phyloP scores from a whole-genome alignment of 2,888 invertebrate genomes.

The Dinocampus coccinellae region DNA sequence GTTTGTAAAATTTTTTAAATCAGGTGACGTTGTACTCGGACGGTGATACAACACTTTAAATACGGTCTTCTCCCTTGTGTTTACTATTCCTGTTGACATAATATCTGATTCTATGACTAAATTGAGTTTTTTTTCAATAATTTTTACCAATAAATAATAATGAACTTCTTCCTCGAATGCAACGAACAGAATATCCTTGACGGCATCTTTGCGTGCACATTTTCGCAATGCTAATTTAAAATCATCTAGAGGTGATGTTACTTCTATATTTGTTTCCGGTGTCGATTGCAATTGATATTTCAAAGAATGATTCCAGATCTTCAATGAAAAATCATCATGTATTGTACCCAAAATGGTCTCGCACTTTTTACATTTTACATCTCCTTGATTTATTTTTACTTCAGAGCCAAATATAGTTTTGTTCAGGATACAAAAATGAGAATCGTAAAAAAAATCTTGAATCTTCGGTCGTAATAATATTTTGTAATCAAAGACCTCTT shows the following conservation, averaged over 20 bases:
- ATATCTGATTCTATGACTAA: slow-evolving; percentile 53
- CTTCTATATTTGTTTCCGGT: not conserved
- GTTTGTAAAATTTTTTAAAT: not conserved
- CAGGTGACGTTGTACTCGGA: slow-evolving; percentile 18
- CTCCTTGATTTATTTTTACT: slow-evolving; percentile 49
- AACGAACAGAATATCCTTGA: slow-evolving; percentile 49
- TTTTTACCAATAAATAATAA: slow-evolving; percentile 49
- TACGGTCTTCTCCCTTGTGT: slow-evolving; percentile 49
- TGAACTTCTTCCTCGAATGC: slow-evolving; percentile 5
- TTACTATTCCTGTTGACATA: slow-evolving; percentile 33
- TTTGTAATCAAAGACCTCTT: slow-evolving; percentile 44
- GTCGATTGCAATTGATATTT: slow-evolving; percentile 44
- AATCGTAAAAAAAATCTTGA: slow-evolving; percentile 60
- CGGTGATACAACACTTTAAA: slow-evolving; percentile 63
- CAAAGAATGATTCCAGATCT: slow-evolving; percentile 62
- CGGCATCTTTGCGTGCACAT: slow-evolving; percentile 45
- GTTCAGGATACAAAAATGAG: slow-evolving; percentile 55
- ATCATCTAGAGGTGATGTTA: slow-evolving; percentile 53
- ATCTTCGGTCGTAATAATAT: slow-evolving; percentile 51
- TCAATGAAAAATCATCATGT: slow-evolving; percentile 50
- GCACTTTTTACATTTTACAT: slow-evolving; percentile 59
- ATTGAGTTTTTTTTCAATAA: slow-evolving; percentile 61
- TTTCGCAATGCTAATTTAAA: slow-evolving; percentile 58
- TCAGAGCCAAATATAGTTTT: slow-evolving; percentile 49
- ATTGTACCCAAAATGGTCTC: slow-evolving; percentile 55